phyloP scores from a whole-genome alignment of 1,140 invertebrate genomes.

The Zaprionus kolodkinae region DNA sequence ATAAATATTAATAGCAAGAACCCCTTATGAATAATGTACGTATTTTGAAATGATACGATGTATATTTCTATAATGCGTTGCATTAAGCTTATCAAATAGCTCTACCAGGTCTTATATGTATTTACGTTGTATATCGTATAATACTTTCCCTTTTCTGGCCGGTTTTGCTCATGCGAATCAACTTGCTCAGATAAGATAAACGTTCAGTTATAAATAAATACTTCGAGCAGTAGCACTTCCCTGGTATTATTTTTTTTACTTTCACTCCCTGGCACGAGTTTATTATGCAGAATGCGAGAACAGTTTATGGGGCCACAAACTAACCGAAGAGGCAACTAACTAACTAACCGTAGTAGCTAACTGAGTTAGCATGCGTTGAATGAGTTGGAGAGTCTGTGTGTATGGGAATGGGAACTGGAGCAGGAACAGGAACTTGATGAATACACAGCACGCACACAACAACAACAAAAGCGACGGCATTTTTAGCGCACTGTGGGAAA shows the following conservation, averaged over 20 bases:
- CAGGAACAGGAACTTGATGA: conserved; percentile 45
- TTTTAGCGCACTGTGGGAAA: conserved; percentile 57
- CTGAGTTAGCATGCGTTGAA: conserved; percentile 11
- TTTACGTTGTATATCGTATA: no score
- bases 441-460: conserved; percentile 42
- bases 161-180: no score
- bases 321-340: conserved; percentile 21
- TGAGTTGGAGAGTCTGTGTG: neutral
- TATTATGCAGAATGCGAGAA: neutral
- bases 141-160: no score
- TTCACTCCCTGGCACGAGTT: conserved; percentile 2
- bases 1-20: no score
- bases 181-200: conserved; percentile 1
- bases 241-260: neutral
- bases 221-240: neutral
- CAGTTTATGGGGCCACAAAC: conserved; percentile 13
- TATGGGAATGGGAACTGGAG: neutral
- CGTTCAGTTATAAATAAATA: neutral
- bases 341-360: conserved; percentile 1
- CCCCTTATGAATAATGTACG: no score
- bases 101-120: no score
- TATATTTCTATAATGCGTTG: no score
- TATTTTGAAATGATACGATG: no score
- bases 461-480: conserved; percentile 22
- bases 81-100: no score